Conservation (phyloP, 2,113 vertebrate genomes). For the Amblyornis subalaris region DNA sequence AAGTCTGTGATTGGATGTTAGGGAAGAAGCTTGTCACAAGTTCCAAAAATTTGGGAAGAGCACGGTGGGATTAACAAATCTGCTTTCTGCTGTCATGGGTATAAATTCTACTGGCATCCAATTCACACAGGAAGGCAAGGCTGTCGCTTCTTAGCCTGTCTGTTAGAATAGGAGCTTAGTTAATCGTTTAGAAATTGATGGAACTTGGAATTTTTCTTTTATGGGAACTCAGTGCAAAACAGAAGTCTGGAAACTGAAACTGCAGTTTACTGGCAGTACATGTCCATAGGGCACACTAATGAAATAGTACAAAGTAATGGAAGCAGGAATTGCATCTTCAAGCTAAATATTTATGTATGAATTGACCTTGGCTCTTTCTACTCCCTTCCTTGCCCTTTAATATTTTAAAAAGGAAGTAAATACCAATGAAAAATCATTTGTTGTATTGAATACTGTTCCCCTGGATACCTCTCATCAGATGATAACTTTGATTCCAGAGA, state of each 20-base stretch:
- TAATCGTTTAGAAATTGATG: neutral
- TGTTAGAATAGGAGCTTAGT: neutral
- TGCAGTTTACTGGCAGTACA: neutral
- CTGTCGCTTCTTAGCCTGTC: neutral
- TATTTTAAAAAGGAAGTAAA: conserved; percentile 37
- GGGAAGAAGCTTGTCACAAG: neutral
- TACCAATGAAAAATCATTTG: conserved; percentile 39
- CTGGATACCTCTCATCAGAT: conserved; percentile 28
- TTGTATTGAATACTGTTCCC: conserved; percentile 39
- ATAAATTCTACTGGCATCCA: neutral
- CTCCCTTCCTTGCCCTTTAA: neutral
- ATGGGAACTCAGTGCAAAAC: neutral
- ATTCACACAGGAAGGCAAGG: fast-evolving
- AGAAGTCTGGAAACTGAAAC: neutral
- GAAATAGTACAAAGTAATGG: neutral
- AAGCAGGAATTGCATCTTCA: neutral
- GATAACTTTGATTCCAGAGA: conserved; percentile 40
- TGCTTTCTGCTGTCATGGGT: neutral
- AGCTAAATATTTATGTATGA: neutral
- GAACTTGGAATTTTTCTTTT: neutral
- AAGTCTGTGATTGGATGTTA: neutral
- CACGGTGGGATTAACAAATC: neutral
- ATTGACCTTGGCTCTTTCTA: neutral
- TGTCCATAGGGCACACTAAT: neutral
- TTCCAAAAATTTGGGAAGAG: neutral